Conservation (phyloP, 2,888 invertebrate species). For the Xanthorhoe spadicearia region DNA sequence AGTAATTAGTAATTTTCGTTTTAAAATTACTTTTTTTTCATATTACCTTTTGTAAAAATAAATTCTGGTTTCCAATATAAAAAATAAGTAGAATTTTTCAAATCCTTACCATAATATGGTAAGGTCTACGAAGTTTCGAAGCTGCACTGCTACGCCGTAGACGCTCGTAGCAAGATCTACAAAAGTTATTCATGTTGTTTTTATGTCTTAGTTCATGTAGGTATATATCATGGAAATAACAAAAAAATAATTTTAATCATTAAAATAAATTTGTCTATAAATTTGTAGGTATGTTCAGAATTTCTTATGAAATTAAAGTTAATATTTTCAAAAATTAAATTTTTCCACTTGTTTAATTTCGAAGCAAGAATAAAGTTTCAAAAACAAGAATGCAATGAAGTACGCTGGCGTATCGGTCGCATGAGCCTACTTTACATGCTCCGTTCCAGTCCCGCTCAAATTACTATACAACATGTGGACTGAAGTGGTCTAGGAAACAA, state of each 20-base stretch:
- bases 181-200: no score
- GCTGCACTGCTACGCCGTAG: background rate
- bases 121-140: background rate
- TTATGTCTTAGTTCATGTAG: no score
- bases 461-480: constrained; percentile 30
- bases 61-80: no score
- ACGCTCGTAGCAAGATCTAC: background rate
- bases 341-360: background rate
- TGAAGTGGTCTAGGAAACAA: constrained; percentile 20
- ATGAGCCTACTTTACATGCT: constrained; percentile 46
- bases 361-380: background rate
- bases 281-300: no score
- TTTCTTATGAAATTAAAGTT: no score
- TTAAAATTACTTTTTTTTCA: no score
- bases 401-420: constrained; percentile 38
- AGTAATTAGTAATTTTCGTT: constrained; percentile 1
- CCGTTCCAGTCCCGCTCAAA: constrained; percentile 36
- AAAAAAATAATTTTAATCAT: no score
- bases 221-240: no score
- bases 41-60: background rate
- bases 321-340: no score
- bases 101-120: no score
- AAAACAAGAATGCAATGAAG: constrained; percentile 11
- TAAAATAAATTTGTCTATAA: no score
- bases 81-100: no score